Evolutionary conservation across 2,113 vertebrate genomes (phyloP).

Genomic region (Brachypteracias leptosomus): DNA sequence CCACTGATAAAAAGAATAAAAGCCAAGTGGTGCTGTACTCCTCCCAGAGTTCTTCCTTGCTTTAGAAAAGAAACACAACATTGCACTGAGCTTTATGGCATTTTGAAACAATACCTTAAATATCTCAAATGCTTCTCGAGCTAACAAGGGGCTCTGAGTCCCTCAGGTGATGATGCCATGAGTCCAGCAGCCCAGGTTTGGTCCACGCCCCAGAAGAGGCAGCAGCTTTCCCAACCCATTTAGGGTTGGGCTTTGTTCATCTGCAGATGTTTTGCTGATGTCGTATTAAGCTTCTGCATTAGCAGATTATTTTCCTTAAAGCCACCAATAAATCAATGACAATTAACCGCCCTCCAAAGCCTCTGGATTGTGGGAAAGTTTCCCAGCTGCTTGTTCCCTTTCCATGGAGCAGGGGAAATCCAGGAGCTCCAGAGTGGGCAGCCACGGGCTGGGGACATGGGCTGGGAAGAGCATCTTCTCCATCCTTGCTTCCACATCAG

Average conservation of each 20-base stretch:
- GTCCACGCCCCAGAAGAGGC: neutral
- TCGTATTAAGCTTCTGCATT: neutral
- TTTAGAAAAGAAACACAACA: neutral
- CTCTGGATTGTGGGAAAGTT: neutral
- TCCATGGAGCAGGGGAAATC: neutral
- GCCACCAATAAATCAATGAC: constrained; percentile 40
- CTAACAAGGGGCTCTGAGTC: neutral
- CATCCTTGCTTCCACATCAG: neutral
- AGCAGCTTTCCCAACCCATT: neutral
- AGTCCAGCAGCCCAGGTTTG: neutral
- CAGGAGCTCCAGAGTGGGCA: fast-evolving
- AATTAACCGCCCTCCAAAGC: neutral
- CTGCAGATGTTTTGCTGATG: constrained; percentile 32
- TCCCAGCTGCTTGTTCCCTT: neutral
- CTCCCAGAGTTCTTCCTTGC: neutral
- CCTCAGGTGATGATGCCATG: neutral
- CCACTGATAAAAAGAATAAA: neutral
- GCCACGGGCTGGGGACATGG: neutral
- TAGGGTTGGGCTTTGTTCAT: neutral
- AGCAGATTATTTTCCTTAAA: constrained; percentile 33
- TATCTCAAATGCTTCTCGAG: neutral
- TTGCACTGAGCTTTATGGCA: neutral
- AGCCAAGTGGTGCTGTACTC: neutral
- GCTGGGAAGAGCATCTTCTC: neutral
- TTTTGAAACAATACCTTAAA: neutral